Evolutionary conservation across 2,888 invertebrate species (phyloP).

Genomic region (Toxonevra muliebris): DNA sequence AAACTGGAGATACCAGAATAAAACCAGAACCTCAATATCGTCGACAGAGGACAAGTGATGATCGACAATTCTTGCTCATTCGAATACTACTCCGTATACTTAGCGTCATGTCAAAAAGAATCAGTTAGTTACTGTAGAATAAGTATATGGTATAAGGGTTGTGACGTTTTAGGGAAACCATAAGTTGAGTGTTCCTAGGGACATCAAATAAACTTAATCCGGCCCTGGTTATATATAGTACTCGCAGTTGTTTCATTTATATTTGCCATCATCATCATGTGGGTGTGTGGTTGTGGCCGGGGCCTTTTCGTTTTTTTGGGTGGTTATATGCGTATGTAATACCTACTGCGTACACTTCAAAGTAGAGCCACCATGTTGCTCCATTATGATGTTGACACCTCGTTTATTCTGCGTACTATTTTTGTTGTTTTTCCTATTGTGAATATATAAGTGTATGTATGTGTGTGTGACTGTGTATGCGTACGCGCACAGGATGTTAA

Average conservation of each 20-base stretch:
- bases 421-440: slow-evolving; percentile 7
- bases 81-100: no score
- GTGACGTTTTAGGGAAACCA: no score
- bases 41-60: no score
- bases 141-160: no score
- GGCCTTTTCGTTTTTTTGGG: background rate
- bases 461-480: slow-evolving; percentile 20
- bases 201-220: no score
- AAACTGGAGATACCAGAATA: no score
- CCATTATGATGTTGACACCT: slow-evolving; percentile 13
- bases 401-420: background rate
- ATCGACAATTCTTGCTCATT: no score
- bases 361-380: slow-evolving; percentile 12
- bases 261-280: background rate
- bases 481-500: slow-evolving; percentile 48
- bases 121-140: no score
- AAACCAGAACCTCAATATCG: no score
- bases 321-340: background rate
- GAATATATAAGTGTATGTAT: slow-evolving; percentile 26
- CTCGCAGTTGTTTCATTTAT: background rate
- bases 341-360: background rate
- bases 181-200: no score
- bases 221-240: no score
- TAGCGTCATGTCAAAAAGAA: no score
- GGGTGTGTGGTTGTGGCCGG: background rate